Evolutionary conservation across 1,140 invertebrate species (phyloP), one percentile per base, ranked within the genome.

Genomic region (Drosophila micromelanica): DNA sequence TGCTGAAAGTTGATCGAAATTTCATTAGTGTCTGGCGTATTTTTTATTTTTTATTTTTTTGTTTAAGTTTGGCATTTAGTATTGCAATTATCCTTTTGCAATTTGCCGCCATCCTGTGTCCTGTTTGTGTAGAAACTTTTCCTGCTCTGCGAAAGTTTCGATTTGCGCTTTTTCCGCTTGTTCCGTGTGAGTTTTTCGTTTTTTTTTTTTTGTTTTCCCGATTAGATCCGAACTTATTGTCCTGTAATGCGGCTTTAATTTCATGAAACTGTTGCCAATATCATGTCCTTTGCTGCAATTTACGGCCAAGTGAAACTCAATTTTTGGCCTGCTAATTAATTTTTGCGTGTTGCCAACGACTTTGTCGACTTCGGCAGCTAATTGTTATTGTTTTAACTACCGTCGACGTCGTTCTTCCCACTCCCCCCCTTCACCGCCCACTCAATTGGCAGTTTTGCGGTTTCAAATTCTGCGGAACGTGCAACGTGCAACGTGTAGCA

Each of bases 381-480:
- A 87, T 89, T 87, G 82, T 87, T 87, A 89, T 87, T 82, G 64
- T 87, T 89, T 87, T 82, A 86, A 87, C 82, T 86, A 71, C 81
- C 70, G 69, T 23, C 35, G 7, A 17, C 37, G 6, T 5, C 5
- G 52, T 20, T 35, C 30, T 3, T 23, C 20, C 20, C 20, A 23
- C 2, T 3, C 20, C 2, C 52, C 12, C 38, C 17, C 17, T 1
- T 2, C 17, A 38, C 46, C 11, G 30, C 30, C 40, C 42, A 42
- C 49, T 15, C 65, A 67, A 71, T 60, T 56, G 52, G 35, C 75
- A 59, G 57, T 78, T 82, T 73, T 82, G 82, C 55, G 81, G 81
- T 87, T 87, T 75, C 59, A 81, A 86, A 87, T 60, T 72, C 37
- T 27, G 15, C 56, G 15, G 30, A 13, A 2, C n/a, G 48, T 35